A percentile compares a stretch with the other conserved stretches of the same genome.
phyloP scores from a whole-genome alignment of 2,797 vertebrate species.

The Knipowitschia caucasica region DNA sequence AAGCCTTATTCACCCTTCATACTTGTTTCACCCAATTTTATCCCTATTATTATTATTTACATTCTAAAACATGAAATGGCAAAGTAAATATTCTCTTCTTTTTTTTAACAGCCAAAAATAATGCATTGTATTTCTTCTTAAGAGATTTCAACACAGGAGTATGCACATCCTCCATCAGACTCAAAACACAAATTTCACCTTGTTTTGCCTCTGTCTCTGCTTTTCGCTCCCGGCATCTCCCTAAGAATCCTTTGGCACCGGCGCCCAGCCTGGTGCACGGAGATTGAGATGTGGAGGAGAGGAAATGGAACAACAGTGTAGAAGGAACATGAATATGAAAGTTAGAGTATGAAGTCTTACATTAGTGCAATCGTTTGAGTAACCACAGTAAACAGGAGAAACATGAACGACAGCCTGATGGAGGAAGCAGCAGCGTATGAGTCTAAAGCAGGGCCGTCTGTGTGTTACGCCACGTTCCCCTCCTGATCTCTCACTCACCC shows the following conservation, averaged over 20 bases:
- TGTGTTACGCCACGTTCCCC: slow-evolving; percentile 25
- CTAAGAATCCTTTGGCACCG: slow-evolving; percentile 50
- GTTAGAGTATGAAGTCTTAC: neutral
- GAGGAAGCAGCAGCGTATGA: slow-evolving; percentile 37
- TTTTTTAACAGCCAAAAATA: slow-evolving; percentile 50
- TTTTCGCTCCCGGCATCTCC: slow-evolving; percentile 48
- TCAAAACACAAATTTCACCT: slow-evolving; percentile 59
- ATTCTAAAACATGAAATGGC: too few relatives aligned
- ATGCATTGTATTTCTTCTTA: slow-evolving; percentile 41
- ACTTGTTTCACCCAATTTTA: too few relatives aligned
- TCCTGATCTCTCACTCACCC: slow-evolving; percentile 42
- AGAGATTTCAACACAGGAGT: slow-evolving; percentile 58
- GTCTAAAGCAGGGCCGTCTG: slow-evolving; percentile 21
- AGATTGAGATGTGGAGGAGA: slow-evolving; percentile 41
- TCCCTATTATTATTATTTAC: too few relatives aligned
- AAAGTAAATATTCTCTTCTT: too few relatives aligned
- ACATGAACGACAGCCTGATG: slow-evolving; percentile 7
- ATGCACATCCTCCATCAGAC: slow-evolving; percentile 54
- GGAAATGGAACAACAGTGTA: slow-evolving; percentile 16
- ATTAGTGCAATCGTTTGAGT: slow-evolving; percentile 2
- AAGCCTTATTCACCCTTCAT: too few relatives aligned
- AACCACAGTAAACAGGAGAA: slow-evolving; percentile 7
- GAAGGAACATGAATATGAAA: slow-evolving; percentile 15
- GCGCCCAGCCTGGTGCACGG: slow-evolving; percentile 34
- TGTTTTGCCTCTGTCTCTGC: slow-evolving; percentile 23